Percentiles rank a stretch among this genome's conserved stretches.
Conservation (phyloP, 2,113 vertebrate genomes). For the Sitta europaea region DNA sequence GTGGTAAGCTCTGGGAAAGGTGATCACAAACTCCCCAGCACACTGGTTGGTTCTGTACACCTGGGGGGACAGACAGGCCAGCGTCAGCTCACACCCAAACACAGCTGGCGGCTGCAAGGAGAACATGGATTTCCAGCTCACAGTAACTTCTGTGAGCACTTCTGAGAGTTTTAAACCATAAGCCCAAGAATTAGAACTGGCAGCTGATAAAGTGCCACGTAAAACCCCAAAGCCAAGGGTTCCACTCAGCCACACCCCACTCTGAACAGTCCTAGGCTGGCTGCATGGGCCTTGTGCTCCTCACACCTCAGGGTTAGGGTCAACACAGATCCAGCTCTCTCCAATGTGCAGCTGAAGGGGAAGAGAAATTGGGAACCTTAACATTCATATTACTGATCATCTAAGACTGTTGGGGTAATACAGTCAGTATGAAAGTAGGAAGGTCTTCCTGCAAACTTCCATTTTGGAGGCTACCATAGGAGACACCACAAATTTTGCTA, state of each 20-base stretch:
- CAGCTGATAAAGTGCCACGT: neutral
- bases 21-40: constrained; percentile 97
- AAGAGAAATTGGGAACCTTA: neutral
- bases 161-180: neutral
- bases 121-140: neutral
- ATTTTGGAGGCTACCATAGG: neutral
- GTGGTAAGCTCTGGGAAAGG: constrained; percentile 96
- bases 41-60: constrained; percentile 98
- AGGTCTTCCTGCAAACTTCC: neutral
- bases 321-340: neutral
- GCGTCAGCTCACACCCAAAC: neutral
- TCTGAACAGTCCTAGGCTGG: rapidly evolving
- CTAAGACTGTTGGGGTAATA: neutral
- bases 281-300: neutral
- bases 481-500: neutral
- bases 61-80: constrained; percentile 60
- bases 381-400: neutral
- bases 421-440: neutral
- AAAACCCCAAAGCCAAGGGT: neutral
- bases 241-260: neutral
- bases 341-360: neutral
- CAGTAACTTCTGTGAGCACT: neutral
- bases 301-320: neutral
- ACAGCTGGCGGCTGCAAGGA: neutral
- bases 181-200: neutral